Base-by-base conservation (phyloP, 2,888 invertebrate species). In the Hofmannophila pseudospretella region DNA sequence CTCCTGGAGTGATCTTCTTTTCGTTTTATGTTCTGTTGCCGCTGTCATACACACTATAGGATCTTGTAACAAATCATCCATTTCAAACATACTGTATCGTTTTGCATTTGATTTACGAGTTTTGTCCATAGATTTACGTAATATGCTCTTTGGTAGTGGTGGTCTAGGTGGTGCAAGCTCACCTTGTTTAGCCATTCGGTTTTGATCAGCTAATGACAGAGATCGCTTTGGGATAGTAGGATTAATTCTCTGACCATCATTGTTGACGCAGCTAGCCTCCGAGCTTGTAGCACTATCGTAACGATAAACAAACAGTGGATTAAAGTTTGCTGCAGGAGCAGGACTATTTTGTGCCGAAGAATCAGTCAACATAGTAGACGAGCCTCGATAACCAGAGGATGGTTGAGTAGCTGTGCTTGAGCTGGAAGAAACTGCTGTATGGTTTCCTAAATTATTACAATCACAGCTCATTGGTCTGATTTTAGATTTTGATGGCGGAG, bases 351-450 rank as follows among this genome's bases (percentile, higher is more conserved):
- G 91, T n/a, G 92, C 90, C 9, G 89, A 89, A 13, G 94, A 94
- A 52, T 94, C 94, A 4, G 93, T 90, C 5, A 94, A 77, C 75
- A 95, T 91, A 1, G 95, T 95, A 0, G 95, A 95, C 0, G 95
- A 95, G 23, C 96, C 95, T 45, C 96, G 88, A 61, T 94, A 96
- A 1, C 96, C 96, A 8, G 95, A 95, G 32, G 95, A 95, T 4
- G 94, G 95, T 62, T 94, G 94, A 26, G 94, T 94, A 12, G 90
- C 89, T 40, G 93, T 91, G 54, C 92, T 90, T 44, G 93, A 91
- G 69, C 91, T 89, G 8, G 91, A 89, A 2, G 92, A 92, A 14
- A 89, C 86, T 14, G 88, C 87, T 20, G 88, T 89, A 39, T 82
- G 86, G 36, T 89, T 89, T 34, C 88, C 69, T 41, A 89, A 74